Evolutionary conservation across 2,113 vertebrate species (phyloP).

Genomic region (Tonatia bakeri): DNA sequence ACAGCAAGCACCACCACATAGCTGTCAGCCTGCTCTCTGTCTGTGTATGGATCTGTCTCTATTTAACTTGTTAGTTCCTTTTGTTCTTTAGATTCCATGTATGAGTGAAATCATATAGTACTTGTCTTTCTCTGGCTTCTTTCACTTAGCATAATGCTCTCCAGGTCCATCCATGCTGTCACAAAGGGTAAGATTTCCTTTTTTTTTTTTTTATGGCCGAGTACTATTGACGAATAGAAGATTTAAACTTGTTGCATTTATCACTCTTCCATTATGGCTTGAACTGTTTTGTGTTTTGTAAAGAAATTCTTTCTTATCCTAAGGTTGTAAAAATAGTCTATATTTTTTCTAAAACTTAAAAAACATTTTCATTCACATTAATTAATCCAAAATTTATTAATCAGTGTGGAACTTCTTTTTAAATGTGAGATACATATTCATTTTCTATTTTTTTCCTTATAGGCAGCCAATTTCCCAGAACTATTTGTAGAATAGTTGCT

Average conservation of each 20-base stretch:
- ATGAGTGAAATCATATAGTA: too few species aligned
- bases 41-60: too few species aligned
- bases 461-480: neutral
- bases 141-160: too few species aligned
- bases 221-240: neutral
- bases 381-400: neutral
- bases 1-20: too few species aligned
- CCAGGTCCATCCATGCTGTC: too few species aligned
- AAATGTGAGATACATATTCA: neutral
- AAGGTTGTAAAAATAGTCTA: neutral
- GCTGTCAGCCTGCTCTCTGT: too few species aligned
- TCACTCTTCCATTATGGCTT: neutral
- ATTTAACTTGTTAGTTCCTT: too few species aligned
- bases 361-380: neutral
- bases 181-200: too few species aligned
- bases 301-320: neutral
- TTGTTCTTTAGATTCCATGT: too few species aligned
- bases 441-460: neutral
- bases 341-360: neutral
- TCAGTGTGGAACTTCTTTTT: neutral
- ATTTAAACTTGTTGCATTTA: neutral
- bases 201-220: too few species aligned
- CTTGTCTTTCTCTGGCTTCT: too few species aligned
- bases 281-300: neutral
- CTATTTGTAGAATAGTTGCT: neutral